Evolutionary conservation across 1,140 invertebrate species (phyloP).

Genomic region (Drosophila nigromelanica): DNA sequence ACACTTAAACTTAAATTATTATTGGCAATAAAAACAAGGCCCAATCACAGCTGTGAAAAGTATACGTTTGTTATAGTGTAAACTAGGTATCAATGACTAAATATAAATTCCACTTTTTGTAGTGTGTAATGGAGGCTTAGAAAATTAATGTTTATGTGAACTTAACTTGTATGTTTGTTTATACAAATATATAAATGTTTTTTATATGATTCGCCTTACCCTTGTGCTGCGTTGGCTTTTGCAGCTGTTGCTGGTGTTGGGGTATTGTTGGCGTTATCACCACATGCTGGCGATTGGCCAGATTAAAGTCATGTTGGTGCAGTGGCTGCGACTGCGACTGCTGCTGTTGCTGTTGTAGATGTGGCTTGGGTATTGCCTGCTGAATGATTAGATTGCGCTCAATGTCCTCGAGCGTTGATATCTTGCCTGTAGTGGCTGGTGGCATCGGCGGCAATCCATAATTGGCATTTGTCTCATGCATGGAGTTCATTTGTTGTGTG

Average conservation of each 20-base stretch:
- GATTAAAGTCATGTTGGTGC: conserved; percentile 55
- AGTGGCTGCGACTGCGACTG: conserved; percentile 32
- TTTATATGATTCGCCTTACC: conserved; percentile 36
- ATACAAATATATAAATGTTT: background rate
- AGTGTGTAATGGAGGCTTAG: too few species aligned
- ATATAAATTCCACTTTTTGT: too few species aligned
- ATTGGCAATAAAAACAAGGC: too few species aligned
- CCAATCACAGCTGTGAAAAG: too few species aligned
- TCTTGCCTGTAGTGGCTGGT: conserved; percentile 55
- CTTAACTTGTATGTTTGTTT: conserved; percentile 4
- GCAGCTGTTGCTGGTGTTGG: conserved; percentile 49
- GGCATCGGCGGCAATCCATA: conserved; percentile 55
- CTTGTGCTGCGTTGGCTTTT: conserved; percentile 58
- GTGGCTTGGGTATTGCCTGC: conserved; percentile 65
- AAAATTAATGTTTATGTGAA: background rate
- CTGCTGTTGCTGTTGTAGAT: conserved; percentile 31
- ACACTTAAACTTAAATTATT: too few species aligned
- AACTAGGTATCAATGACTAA: too few species aligned
- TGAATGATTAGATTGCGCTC: conserved; percentile 82
- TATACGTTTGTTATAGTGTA: too few species aligned
- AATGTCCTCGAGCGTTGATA: conserved; percentile 80
- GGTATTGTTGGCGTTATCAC: conserved; percentile 57
- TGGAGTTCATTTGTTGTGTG: conserved; percentile 32
- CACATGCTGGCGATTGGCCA: conserved; percentile 59
- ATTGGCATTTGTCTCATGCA: conserved; percentile 62